phyloP scores from a whole-genome alignment of 2,797 vertebrate genomes.

The Poeciliopsis paucimaculata region DNA sequence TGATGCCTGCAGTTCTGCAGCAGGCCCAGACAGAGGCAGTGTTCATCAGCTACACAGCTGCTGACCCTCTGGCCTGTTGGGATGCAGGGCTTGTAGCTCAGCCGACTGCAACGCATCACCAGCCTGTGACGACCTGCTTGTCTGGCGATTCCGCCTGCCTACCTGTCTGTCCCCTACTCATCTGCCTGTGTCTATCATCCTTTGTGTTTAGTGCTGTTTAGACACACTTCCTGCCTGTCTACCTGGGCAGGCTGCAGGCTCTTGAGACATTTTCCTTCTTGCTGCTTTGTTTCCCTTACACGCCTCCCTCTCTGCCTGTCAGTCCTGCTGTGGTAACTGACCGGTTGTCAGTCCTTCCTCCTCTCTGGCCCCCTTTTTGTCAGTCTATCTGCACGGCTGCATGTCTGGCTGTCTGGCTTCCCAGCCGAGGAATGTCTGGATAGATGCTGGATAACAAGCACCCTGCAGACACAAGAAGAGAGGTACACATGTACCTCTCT shows the following conservation, averaged over 20 bases:
- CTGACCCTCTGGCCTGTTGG: conserved; percentile 70
- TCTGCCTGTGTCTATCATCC: conserved; percentile 34
- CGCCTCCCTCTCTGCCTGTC: conserved; percentile 36
- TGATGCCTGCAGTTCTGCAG: conserved; percentile 54
- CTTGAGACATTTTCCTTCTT: conserved; percentile 29
- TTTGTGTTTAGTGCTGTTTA: conserved; percentile 30
- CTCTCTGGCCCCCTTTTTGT: conserved; percentile 47
- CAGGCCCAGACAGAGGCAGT: conserved; percentile 76
- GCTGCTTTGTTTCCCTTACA: conserved; percentile 22
- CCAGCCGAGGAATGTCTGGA: conserved; percentile 66
- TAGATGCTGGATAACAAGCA: conserved; percentile 77
- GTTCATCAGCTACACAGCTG: conserved; percentile 53
- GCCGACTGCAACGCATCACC: conserved; percentile 46
- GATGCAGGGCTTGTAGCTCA: conserved; percentile 76
- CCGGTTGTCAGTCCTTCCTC: conserved; percentile 47
- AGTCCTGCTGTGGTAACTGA: conserved; percentile 52
- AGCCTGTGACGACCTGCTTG: conserved; percentile 65
- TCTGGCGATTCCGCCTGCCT: conserved; percentile 56
- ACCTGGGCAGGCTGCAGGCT: conserved; percentile 36
- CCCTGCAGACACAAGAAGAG: conserved; percentile 57
- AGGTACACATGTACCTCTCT: background rate
- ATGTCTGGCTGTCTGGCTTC: conserved; percentile 69
- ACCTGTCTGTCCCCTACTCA: conserved; percentile 48
- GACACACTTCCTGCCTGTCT: conserved; percentile 41
- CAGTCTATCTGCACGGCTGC: conserved; percentile 29